Conservation (phyloP, 2,113 vertebrate species). For the Trichomycterus rosablanca region DNA sequence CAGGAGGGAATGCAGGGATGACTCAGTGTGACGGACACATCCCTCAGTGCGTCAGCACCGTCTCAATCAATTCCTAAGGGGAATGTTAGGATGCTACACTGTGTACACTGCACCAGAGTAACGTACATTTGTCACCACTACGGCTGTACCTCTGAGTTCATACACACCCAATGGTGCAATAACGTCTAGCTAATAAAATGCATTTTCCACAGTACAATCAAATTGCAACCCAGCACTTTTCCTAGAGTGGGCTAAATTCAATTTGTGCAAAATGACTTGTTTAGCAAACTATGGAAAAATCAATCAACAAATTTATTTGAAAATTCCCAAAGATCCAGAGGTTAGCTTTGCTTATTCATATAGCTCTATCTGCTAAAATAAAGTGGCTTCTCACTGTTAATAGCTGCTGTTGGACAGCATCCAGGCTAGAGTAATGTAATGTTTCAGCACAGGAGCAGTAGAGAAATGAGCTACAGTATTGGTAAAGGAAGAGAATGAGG, state of each 20-base stretch:
- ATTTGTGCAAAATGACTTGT: slow-evolving; percentile 12
- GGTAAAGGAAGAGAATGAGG: background rate
- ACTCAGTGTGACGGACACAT: slow-evolving; percentile 45
- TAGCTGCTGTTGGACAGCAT: slow-evolving; percentile 18
- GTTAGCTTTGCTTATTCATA: slow-evolving; percentile 4
- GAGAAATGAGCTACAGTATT: slow-evolving; percentile 12
- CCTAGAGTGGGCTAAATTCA: background rate
- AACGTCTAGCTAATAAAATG: slow-evolving; percentile 24
- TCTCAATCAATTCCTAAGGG: slow-evolving; percentile 28
- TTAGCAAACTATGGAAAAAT: background rate
- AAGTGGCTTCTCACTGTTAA: slow-evolving; percentile 16
- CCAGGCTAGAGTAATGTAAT: slow-evolving; percentile 30
- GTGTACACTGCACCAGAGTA: background rate
- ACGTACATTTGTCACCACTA: background rate
- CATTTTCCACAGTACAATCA: slow-evolving; percentile 9
- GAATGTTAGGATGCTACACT: slow-evolving; percentile 20
- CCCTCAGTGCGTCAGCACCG: slow-evolving; percentile 18
- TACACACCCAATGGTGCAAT: background rate
- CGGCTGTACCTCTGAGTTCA: background rate
- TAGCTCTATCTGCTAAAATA: slow-evolving; percentile 9
- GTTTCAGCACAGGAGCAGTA: slow-evolving; percentile 27
- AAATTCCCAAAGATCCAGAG: slow-evolving; percentile 9
- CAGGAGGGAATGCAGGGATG: slow-evolving; percentile 34
- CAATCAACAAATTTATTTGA: background rate
- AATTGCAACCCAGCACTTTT: slow-evolving; percentile 16